Base-by-base conservation (phyloP, 1,140 invertebrate genomes). In the Lepidurus packardi region DNA sequence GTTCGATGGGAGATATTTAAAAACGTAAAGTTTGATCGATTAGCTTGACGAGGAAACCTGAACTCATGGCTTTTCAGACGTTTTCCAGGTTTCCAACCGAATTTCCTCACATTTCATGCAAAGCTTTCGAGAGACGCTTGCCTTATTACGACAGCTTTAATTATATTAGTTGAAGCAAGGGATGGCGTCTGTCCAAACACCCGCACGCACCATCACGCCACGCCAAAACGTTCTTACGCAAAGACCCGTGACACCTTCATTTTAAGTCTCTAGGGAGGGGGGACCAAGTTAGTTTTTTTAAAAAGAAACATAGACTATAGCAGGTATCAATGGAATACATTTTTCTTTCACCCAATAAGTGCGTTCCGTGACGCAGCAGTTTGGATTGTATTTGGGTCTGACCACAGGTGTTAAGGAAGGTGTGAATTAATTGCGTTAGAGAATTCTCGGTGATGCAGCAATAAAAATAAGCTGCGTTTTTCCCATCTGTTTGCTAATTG, bases 401-500 rank as follows among this genome's bases (percentile, higher is more conserved):
- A 4, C 34, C 34, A 34, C 34, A 21, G 53, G 16, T n/a, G 53
- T 65, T 65, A 65, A 65, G 21, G 53, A 65, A 65, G 53, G 53
- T 65, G 53, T 65, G 53, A 65, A 65, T 65, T 65, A 65, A 65
- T 65, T 65, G 21, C 53, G 16, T n/a, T 7, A 34, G 16, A 65
- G 53, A 21, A 65, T 65, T 65, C 53, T 8, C 16, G 21, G 21
- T 65, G 53, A 65, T 21, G 53, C 13, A 65, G 53, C 53, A 65
- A 21, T 65, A 65, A 13, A 13, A 34, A 34, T 34, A 34, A 34
- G 34, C 34, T 34, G 34, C 34, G 21, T 13, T 21, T 16, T 65
- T 21, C 16, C 53, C 53, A 65, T 21, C 53, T 65, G 53, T 65
- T 65, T 65, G 21, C 53, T 65, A 65, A 65, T 65, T 65, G 53